Conservation (phyloP, 2,113 vertebrate species). For the Hystrix brachyura region DNA sequence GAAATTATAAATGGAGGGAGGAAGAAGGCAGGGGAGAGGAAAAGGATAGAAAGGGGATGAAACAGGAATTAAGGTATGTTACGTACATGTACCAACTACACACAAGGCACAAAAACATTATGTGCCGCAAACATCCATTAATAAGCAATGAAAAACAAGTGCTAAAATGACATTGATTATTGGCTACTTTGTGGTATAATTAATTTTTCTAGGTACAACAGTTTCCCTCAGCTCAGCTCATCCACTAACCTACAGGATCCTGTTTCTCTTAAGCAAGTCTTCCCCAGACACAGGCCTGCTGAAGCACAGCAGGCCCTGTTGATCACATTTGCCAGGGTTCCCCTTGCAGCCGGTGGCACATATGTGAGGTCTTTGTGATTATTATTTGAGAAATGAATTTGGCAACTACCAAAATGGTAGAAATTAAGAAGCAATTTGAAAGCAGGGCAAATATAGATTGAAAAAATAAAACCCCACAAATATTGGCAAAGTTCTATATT, state of each 20-base stretch:
- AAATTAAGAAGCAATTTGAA: not conserved
- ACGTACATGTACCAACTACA: not conserved
- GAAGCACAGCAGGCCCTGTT: accelerated
- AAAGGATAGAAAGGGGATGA: not conserved
- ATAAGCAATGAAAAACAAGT: not conserved
- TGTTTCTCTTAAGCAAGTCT: not conserved
- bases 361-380: not conserved
- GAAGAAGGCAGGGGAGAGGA: not conserved
- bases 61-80: not conserved
- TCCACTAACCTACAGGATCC: not conserved
- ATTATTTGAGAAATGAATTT: not conserved
- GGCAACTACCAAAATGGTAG: not conserved
- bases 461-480: not conserved
- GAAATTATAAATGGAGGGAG: not conserved
- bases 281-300: not conserved
- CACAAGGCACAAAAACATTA: not conserved
- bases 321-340: not conserved
- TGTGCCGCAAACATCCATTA: not conserved
- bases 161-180: not conserved
- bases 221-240: not conserved
- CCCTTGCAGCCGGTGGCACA: not conserved
- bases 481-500: not conserved
- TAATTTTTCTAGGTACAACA: not conserved
- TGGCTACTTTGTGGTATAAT: not conserved
- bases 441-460: not conserved